phyloP scores from a whole-genome alignment of 2,888 invertebrate genomes.

The Drosophila neotestacea region DNA sequence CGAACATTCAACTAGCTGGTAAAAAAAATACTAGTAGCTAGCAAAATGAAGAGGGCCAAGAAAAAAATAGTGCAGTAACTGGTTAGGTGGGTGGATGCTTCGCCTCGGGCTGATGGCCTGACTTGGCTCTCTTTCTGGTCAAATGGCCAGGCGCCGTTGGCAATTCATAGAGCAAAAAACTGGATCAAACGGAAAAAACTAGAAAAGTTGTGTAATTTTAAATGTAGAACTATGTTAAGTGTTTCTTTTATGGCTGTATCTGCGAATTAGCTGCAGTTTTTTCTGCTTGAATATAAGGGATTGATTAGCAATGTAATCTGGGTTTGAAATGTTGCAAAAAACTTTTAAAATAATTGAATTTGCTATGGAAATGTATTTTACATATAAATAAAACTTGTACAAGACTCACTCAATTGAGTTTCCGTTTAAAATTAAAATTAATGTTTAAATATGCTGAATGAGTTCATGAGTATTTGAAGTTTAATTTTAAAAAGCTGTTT shows the following conservation, averaged over 20 bases:
- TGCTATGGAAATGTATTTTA: background rate
- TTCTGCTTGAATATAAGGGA: background rate
- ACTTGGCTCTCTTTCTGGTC: conserved; percentile 28
- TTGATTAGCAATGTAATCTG: conserved; percentile 1
- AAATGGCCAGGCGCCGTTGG: conserved; percentile 40
- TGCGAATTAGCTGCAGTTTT: conserved; percentile 2
- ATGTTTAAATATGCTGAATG: too few relatives aligned
- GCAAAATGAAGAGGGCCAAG: conserved; percentile 23
- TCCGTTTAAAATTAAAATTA: too few relatives aligned
- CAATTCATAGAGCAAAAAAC: conserved; percentile 29
- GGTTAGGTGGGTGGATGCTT: conserved; percentile 56
- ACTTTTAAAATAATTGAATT: background rate
- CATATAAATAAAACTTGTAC: too few relatives aligned
- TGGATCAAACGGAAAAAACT: conserved; percentile 33
- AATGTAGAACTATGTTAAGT: conserved; percentile 41
- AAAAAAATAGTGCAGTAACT: conserved; percentile 41
- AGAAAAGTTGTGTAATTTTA: conserved; percentile 37
- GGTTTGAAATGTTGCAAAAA: background rate
- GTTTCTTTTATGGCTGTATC: conserved; percentile 25
- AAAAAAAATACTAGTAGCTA: conserved; percentile 44
- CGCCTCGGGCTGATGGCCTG: conserved; percentile 26
- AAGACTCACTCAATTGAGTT: too few relatives aligned
- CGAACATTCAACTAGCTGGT: conserved; percentile 28
- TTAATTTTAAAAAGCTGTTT: too few relatives aligned
- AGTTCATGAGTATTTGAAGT: too few relatives aligned